Base-by-base conservation (phyloP, 2,797 vertebrate genomes). In the Urocyon cinereoargenteus region DNA sequence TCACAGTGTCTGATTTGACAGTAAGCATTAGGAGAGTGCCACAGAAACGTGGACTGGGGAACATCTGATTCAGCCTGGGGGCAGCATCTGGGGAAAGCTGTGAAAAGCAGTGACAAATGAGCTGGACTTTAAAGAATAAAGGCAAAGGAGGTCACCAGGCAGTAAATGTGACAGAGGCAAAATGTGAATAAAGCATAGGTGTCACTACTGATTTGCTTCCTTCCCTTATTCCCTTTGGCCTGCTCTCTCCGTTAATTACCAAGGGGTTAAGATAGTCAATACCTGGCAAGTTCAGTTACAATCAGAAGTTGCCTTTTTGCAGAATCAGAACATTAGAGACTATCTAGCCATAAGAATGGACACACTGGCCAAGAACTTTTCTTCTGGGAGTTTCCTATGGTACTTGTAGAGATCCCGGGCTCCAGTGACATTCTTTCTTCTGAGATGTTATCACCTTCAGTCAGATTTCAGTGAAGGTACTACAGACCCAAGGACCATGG, bases 281-380 rank as follows among this genome's bases (percentile, higher is more conserved):
- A 89, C 57, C 61, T 57, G 45, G 53, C 51, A 77, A 93, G 45
- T 82, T 12, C 53, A 45, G 7, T 94, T 77, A 51, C 1, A 40
- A 31, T 86, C 34, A 72, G 34, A 95, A 55, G 34, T 77, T 90
- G 53, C 59, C 53, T 83, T 90, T 95, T 90, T 61, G 64, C 26
- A 61, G 34, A 83, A 66, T 89, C 51, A 75, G 85, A 85, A 24
- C 15, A 40, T 2, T 22, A 53, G 45, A 53, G 57, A 79, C 18
- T 36, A 26, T 26, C 26, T 55, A 75, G 57, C 15, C 53, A 64
- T 10, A 40, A 24, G 55, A 94, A 62, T 18, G 68, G 72, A 6
- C 79, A 95, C 31, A 4, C 72, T 82, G 72, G 81, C 53, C 15
- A 57, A 64, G 49, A 85, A 55, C 78, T 70, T 90, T 66, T 53